phyloP scores from a whole-genome alignment of 1,140 invertebrate species.

The Pseudobourletiella spinata region DNA sequence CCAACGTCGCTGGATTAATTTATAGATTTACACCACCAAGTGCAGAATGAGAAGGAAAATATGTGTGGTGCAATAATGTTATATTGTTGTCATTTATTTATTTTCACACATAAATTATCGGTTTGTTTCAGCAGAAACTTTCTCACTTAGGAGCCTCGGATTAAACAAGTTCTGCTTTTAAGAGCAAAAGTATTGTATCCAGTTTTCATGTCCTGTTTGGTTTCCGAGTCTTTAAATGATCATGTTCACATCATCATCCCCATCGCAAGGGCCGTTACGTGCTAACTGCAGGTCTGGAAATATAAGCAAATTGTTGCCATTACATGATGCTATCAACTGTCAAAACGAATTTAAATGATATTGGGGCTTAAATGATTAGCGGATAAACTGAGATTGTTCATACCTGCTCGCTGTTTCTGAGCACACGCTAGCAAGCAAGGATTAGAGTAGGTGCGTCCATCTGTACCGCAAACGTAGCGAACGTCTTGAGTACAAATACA shows the following conservation, averaged over 20 bases:
- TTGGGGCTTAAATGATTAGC: too few species aligned
- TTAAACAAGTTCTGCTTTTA: too few species aligned
- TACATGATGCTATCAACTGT: too few species aligned
- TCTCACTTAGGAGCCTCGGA: too few species aligned
- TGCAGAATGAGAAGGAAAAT: too few species aligned
- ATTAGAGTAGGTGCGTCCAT: neutral
- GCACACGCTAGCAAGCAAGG: neutral
- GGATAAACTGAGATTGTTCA: too few species aligned
- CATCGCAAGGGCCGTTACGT: neutral
- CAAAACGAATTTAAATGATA: too few species aligned
- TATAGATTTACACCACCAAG: neutral
- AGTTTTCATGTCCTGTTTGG: neutral
- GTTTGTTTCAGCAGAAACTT: too few species aligned
- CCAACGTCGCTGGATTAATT: neutral
- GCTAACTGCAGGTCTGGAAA: neutral
- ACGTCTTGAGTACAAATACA: neutral
- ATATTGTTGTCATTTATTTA: too few species aligned
- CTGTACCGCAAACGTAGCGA: neutral
- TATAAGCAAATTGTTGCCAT: neutral
- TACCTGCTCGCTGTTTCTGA: neutral
- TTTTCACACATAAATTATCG: too few species aligned
- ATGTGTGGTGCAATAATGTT: too few species aligned
- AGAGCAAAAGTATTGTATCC: neutral
- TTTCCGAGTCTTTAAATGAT: neutral
- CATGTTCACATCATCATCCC: neutral